Base-by-base conservation (phyloP, 2,797 vertebrate species). In the Hoplostethus atlanticus region DNA sequence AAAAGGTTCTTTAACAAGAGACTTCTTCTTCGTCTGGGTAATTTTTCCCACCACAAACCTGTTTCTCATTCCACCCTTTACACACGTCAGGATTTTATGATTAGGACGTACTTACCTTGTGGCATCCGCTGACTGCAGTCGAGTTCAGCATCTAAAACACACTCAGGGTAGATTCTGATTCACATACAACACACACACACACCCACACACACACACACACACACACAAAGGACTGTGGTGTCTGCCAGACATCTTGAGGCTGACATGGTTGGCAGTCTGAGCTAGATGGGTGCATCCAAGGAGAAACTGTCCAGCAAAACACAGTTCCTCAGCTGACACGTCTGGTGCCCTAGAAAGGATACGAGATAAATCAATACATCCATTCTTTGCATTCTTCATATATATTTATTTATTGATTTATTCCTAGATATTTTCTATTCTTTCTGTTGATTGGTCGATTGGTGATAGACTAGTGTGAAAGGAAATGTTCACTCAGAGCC, bases 201-300 rank as follows among this genome's bases (percentile, higher is more conserved):
- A 53, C 50, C 9, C 17, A 52, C 50, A 25, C 47, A 48, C 47
- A 48, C 46, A 50, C 13, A 15, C 12, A 34, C 28, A 36, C 54
- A 58, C 36, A 21, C 36, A 42, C 9, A 58, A 6, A 79, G 11
- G 69, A 65, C 57, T 71, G 46, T 1, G 17, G 62, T 81, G 77
- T 73, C 63, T 44, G 74, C 68, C 65, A 79, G 72, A 79, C 80
- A 70, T 79, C 85, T 72, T 30, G 64, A 42, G 75, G 83, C 81
- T 84, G 88, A 87, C 74, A 76, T 40, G 56, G 73, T 12, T 71
- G 83, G 72, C 69, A 80, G 65, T 73, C 55, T 55, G 61, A 77
- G 67, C 73, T 50, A 54, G 79, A 78, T 64, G 82, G 67, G 36
- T 77, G 81, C 78, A 76, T 81, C 67, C 76, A 69, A 82, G 84